Conservation (phyloP, 2,888 invertebrate species). For the Anarsia innoxiella region DNA sequence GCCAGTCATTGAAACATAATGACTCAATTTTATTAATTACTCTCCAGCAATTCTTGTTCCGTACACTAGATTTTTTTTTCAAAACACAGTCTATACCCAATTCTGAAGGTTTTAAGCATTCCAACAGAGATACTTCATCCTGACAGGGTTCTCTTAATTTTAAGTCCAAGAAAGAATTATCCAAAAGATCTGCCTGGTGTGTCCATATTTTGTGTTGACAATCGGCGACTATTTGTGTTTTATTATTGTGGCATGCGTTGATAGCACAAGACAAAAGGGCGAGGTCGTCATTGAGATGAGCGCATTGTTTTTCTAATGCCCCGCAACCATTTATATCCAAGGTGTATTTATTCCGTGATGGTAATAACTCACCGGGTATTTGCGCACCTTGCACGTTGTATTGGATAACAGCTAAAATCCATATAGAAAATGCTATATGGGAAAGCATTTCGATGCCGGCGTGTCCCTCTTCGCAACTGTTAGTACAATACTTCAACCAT, state of each 20-base stretch:
- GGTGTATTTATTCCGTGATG: conserved; percentile 39
- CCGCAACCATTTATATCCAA: conserved; percentile 52
- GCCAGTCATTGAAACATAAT: conserved; percentile 88
- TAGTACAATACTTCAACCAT: not conserved
- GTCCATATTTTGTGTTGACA: conserved; percentile 66
- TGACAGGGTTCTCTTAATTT: conserved; percentile 54
- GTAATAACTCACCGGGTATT: conserved; percentile 35
- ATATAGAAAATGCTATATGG: conserved; percentile 32
- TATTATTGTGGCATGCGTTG: conserved; percentile 49
- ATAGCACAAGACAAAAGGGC: conserved; percentile 55
- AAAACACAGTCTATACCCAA: conserved; percentile 57
- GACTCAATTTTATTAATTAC: conserved; percentile 59
- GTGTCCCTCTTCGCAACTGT: not conserved
- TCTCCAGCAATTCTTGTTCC: conserved; percentile 51
- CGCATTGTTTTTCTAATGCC: conserved; percentile 57
- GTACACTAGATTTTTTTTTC: conserved; percentile 54
- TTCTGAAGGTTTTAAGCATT: conserved; percentile 46
- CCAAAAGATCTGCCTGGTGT: conserved; percentile 49
- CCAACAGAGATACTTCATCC: conserved; percentile 44
- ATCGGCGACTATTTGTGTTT: conserved; percentile 41
- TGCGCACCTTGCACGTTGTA: conserved; percentile 34
- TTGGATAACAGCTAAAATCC: conserved; percentile 29
- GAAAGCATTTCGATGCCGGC: conserved; percentile 47
- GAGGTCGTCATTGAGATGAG: conserved; percentile 55
- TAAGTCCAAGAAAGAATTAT: conserved; percentile 45